These are phyloP conservation scores for Drosophila navojoa DNA, from an alignment of 1,140 invertebrate species.

Conservation along the genomic window DNA sequence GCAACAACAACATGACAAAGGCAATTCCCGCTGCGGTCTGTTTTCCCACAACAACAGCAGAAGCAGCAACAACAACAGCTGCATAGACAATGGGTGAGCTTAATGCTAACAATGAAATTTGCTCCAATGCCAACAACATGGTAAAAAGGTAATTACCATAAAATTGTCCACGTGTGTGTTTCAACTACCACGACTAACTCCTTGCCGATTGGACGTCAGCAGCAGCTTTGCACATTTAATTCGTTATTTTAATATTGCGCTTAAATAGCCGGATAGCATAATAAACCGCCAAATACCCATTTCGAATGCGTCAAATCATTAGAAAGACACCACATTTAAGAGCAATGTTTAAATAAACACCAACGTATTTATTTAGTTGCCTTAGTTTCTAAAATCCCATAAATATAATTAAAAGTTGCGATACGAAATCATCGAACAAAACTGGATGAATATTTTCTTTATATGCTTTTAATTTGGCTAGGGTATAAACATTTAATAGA, in stretches of 20 bases:
- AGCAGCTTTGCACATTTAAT: constrained; percentile 2
- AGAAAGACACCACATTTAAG: no score
- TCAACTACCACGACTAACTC: constrained; percentile 1
- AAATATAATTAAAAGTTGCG: no score
- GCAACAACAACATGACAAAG: constrained; percentile 18
- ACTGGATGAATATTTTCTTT: background rate
- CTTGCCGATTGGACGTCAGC: no score
- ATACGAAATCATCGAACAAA: background rate
- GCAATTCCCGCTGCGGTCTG: constrained; percentile 32
- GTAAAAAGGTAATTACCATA: constrained; percentile 70
- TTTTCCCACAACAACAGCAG: constrained; percentile 34
- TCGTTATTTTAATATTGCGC: background rate
- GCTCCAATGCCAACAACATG: constrained; percentile 59
- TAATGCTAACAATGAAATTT: constrained; percentile 68
- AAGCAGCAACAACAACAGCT: constrained; percentile 30
- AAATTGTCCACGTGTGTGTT: constrained; percentile 44
- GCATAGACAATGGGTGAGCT: constrained; percentile 47
- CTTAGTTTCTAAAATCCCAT: no score
- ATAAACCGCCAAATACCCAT: background rate
- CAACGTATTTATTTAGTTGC: no score
- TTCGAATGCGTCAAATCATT: background rate
- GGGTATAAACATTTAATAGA: constrained; percentile 4
- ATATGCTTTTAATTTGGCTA: background rate
- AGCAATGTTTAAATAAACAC: no score
- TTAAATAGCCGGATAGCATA: background rate